Evolutionary conservation across 2,797 vertebrate species (phyloP), one percentile per base, ranked within the genome.

Genomic region (Selene dorsalis): DNA sequence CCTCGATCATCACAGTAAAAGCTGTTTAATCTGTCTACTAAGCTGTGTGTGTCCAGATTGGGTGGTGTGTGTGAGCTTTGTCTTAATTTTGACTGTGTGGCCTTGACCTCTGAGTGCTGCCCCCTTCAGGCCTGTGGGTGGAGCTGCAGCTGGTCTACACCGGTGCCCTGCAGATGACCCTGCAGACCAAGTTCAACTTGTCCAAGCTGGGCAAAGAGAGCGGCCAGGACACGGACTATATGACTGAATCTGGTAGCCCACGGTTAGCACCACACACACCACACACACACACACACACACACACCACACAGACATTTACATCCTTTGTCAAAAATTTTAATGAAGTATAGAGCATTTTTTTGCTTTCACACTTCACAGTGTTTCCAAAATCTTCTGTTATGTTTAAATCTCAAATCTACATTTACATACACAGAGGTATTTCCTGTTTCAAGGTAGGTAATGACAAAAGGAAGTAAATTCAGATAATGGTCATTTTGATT

Each of bases 171-270:
- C 96, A 97, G 94, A 97, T 97, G 96, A 98, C 95, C 0, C 94
- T 97, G 4, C 95, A 97, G 91, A 97, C 96, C 0, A 98, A 97
- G 91, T 96, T 97, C 92, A 97, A 97, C 88, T 89, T 98, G 89
- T 94, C 95, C 85, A 98, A 96, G 76, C 92, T 97, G 82, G 96
- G 96, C 3, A 98, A 97, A 86, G 96, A 98, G 20, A 90, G 82
- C 0, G 71, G 78, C 6, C 92, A 94, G 67, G 95, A 96, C 35
- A 63, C 87, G 0, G 1, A 94, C 56, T 89, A 57, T 0, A 45
- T 74, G 0, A 52, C 69, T 17, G 94, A 96, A 35, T 73, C 79
- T 0, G 80, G 91, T 0, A 57, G 83, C 74, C 87, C 92, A 41
- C 82, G 93, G 96, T 97, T 71, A 93, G 94, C 76, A 24, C 11